Evolutionary conservation across 2,888 invertebrate species (phyloP), one percentile per base, ranked within the genome.

Genomic region (Sminthurides aquaticus): DNA sequence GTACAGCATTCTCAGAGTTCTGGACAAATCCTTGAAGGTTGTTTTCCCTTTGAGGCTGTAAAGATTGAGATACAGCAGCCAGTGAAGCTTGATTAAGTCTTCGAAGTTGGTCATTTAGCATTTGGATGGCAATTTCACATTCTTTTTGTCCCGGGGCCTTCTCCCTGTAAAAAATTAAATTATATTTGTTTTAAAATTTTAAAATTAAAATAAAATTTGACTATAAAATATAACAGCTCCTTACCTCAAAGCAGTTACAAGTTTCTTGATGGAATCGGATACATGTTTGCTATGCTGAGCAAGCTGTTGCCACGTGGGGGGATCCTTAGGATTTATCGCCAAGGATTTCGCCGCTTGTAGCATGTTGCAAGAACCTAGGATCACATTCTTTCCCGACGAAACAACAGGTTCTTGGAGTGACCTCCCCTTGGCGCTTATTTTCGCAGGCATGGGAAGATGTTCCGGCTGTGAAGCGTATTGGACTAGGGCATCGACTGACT

Each of bases 121-220:
- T 85, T 43, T 91, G 88, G 49, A 94, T 83, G 0, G 91, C 91
- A 0, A 84, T 83, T 56, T 91, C 89, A 78, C 98, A 95, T 79
- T 99, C 98, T 2, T 87, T 86, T 79, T 97, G 96, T 0, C 98
- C 98, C 0, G 98, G 98, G 0, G 97, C 95, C 75, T 91, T 91
- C 77, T 96, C 96, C 61, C 91, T 88, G 71, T 26, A 71, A 71
- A 67, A 52, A 20, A 56, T 55, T 27, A 67, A 62, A 58, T 57
- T 54, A 5, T 48, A 43, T 28, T 64, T 27, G 49, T 52, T 11
- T 34, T 34, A 5, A 15, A 34, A 5, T 15, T 11, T 11, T 15
- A 34, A 11, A 11, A 11, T 34, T 34, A 11, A 15, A 11, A 5
- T 5, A 5, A 15, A 34, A 34, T 11, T 34, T 15, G 15, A 34